Conservation (phyloP, 2,797 vertebrate genomes). For the Amblyraja radiata region DNA sequence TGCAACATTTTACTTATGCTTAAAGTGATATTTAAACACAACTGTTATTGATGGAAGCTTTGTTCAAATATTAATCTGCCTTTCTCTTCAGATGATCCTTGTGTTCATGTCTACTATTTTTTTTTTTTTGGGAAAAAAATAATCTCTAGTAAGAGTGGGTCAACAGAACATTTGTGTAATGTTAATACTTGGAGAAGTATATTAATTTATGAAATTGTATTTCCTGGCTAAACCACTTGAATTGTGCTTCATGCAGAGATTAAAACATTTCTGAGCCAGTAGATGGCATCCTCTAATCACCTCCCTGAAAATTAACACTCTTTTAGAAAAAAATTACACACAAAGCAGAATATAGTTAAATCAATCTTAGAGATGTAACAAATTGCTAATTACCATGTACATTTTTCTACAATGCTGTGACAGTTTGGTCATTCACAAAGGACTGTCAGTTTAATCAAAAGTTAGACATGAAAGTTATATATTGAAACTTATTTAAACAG, state of each 20-base stretch:
- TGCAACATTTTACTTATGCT: not conserved
- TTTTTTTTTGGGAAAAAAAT: not conserved
- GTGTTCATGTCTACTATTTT: not conserved
- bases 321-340: not conserved
- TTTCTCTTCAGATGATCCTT: not conserved
- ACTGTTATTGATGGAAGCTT: not conserved
- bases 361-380: slow-evolving; percentile 18
- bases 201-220: not conserved
- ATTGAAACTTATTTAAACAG: slow-evolving; percentile 14
- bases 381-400: slow-evolving; percentile 35
- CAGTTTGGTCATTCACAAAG: not conserved
- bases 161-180: not conserved
- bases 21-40: not conserved
- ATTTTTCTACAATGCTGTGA: slow-evolving; percentile 2
- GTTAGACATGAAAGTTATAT: slow-evolving; percentile 22
- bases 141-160: too few species aligned
- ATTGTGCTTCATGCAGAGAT: not conserved
- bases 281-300: slow-evolving; percentile 26
- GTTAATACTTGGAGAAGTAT: not conserved
- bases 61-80: not conserved
- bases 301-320: not conserved
- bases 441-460: not conserved
- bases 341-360: not conserved
- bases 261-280: not conserved
- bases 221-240: not conserved